A percentile compares a stretch with the other conserved stretches of the same genome.
Conservation (phyloP, 1,140 invertebrate genomes). For the Whitmania pigra region DNA sequence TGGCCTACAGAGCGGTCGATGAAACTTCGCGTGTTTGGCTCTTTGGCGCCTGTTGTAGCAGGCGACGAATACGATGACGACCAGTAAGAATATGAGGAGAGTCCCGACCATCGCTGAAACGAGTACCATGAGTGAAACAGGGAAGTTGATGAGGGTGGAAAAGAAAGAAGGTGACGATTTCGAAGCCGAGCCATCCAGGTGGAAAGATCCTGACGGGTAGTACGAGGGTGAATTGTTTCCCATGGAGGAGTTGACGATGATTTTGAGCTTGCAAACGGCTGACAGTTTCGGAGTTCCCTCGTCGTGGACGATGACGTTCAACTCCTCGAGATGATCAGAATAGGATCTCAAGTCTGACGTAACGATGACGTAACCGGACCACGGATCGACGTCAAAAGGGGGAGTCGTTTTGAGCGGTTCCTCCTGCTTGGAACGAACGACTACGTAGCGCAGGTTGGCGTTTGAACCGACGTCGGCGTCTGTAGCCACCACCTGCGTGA, state of each 20-base stretch:
- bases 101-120: conserved; percentile 7
- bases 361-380: background rate
- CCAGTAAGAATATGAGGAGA: background rate
- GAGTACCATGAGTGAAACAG: background rate
- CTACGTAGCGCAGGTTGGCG: conserved; percentile 10
- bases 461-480: conserved; percentile 15
- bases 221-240: background rate
- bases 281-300: conserved; percentile 15
- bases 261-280: conserved; percentile 3
- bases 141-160: conserved; percentile 13
- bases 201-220: no score
- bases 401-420: background rate
- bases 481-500: background rate
- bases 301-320: conserved; percentile 12
- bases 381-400: conserved; percentile 6
- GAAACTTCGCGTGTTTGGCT: background rate
- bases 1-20: background rate
- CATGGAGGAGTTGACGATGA: background rate
- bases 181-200: no score
- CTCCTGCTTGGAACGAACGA: background rate
- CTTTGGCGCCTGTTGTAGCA: conserved; percentile 5
- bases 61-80: conserved; percentile 13
- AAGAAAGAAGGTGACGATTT: background rate
- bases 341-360: background rate
- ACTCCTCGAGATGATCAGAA: background rate